These are phyloP conservation scores for Heterochromis multidens DNA, from an alignment of 2,113 vertebrate species.

Conservation along the genomic window DNA sequence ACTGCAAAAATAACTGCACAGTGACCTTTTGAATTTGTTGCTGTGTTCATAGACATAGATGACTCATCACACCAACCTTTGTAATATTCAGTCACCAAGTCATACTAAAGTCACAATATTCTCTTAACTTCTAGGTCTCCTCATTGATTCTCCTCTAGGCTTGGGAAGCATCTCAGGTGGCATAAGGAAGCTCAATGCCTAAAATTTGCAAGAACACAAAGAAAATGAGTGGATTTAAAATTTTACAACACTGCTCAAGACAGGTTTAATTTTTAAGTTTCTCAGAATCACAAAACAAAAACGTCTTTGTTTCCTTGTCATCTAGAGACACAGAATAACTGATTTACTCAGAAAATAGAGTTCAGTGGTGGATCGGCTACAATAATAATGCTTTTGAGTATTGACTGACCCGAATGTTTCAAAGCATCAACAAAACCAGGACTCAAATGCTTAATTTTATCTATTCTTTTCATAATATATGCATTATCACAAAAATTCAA, in stretches of 20 bases:
- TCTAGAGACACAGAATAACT: neutral
- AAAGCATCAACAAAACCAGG: neutral
- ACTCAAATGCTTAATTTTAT: accelerated
- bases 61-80: neutral
- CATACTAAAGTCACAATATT: neutral
- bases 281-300: neutral
- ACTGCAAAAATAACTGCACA: neutral
- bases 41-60: neutral
- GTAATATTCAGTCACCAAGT: neutral
- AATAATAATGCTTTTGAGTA: neutral
- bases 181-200: neutral
- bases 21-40: neutral
- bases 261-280: neutral
- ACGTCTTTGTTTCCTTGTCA: neutral
- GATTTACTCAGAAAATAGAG: neutral
- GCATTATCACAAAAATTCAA: neutral
- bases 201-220: neutral
- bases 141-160: neutral
- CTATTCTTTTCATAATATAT: neutral
- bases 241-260: accelerated
- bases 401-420: neutral
- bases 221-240: neutral
- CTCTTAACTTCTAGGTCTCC: neutral
- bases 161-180: neutral
- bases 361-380: neutral